Conservation (phyloP, 2,888 invertebrate species). For the Prenolepis imparis region DNA sequence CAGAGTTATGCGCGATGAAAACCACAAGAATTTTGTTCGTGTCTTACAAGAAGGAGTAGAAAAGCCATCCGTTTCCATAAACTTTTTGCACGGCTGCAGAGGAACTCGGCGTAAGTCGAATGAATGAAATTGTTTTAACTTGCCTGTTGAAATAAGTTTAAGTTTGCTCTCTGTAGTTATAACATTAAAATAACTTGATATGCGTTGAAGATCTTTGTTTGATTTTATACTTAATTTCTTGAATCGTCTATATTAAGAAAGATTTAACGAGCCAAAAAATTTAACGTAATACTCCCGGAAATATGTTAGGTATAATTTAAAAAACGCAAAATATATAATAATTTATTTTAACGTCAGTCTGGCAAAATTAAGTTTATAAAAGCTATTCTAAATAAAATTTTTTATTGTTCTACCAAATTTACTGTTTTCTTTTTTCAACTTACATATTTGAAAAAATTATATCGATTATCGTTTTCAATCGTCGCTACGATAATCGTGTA, state of each 20-base stretch:
- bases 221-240: background rate
- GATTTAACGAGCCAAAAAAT: background rate
- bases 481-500: background rate
- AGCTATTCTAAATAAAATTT: background rate
- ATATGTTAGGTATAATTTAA: background rate
- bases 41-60: slow-evolving; percentile 36
- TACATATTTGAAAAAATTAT: background rate
- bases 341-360: background rate
- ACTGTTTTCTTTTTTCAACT: background rate
- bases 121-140: slow-evolving; percentile 26
- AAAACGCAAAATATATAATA: background rate
- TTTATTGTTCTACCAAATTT: background rate
- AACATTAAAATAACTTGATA: background rate
- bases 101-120: background rate
- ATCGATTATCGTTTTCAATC: slow-evolving; percentile 3
- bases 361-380: background rate
- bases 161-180: slow-evolving; percentile 19
- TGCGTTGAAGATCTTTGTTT: background rate
- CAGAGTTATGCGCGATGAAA: slow-evolving; percentile 20
- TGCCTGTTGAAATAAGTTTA: slow-evolving; percentile 4
- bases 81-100: slow-evolving; percentile 20
- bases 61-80: slow-evolving; percentile 27
- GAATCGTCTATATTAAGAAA: background rate
- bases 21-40: slow-evolving; percentile 21
- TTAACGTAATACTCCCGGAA: background rate